A percentile compares a stretch with the other conserved stretches of the same genome.
These are phyloP conservation scores for Podiceps cristatus DNA, from an alignment of 2,113 vertebrate species.

Conservation along the genomic window DNA sequence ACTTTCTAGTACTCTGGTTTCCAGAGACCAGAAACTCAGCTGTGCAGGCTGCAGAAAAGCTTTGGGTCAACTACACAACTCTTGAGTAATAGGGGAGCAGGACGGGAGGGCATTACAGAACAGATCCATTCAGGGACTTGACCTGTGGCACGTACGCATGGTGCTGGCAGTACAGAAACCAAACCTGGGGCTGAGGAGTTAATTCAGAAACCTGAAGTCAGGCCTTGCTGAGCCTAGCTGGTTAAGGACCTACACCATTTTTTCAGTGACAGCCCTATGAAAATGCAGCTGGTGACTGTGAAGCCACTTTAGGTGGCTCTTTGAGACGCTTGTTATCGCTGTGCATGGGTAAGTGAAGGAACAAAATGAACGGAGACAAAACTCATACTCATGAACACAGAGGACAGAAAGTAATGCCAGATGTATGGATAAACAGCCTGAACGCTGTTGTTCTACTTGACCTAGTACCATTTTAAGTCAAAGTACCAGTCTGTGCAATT, in stretches of 20 bases:
- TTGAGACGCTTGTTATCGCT: neutral
- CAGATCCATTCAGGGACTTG: too few relatives aligned
- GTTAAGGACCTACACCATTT: neutral
- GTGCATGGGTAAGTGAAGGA: neutral
- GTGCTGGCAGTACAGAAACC: neutral
- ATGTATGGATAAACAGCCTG: neutral
- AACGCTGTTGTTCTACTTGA: neutral
- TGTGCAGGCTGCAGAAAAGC: neutral
- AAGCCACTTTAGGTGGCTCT: neutral
- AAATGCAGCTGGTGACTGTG: neutral
- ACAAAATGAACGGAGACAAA: neutral
- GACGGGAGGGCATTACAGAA: rapidly evolving
- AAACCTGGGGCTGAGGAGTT: neutral
- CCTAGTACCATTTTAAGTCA: neutral
- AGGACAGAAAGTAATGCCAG: neutral
- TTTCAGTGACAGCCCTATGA: neutral
- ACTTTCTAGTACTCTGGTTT: neutral
- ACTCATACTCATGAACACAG: neutral
- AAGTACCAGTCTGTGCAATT: neutral
- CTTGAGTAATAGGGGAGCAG: neutral
- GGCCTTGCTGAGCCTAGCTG: neutral
- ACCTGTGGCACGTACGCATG: rapidly evolving
- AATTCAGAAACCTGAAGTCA: neutral
- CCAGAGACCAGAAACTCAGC: neutral
- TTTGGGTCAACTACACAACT: neutral